phyloP scores from a whole-genome alignment of 2,888 invertebrate genomes.

The Cataglyphis livida region DNA sequence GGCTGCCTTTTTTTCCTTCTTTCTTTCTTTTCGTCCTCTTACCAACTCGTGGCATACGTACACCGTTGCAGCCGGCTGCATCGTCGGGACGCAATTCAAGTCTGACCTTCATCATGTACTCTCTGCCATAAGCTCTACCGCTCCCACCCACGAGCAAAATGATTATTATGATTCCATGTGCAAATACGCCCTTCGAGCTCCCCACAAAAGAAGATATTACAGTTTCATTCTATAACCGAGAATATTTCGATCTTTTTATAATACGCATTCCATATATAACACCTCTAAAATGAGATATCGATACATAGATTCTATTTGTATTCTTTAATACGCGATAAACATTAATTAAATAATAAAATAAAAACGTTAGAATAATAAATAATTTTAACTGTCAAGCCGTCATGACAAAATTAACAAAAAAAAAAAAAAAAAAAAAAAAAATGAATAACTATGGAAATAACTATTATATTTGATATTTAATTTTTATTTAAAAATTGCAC shows the following conservation, averaged over 20 bases:
- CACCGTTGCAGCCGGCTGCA: slow-evolving; percentile 64
- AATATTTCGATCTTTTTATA: neutral
- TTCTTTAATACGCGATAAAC: neutral
- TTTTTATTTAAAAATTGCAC: neutral
- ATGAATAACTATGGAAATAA: neutral
- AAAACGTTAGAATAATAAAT: neutral
- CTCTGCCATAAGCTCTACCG: slow-evolving; percentile 65
- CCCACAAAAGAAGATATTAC: neutral
- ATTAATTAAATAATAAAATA: neutral
- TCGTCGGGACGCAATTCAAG: slow-evolving; percentile 71
- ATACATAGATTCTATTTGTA: neutral
- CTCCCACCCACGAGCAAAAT: slow-evolving; percentile 72
- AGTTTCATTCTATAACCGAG: neutral
- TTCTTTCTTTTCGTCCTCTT: slow-evolving; percentile 45
- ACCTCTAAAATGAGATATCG: neutral
- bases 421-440: too few relatives aligned
- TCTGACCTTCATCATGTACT: slow-evolving; percentile 79
- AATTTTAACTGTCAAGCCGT: neutral
- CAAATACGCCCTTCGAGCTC: slow-evolving; percentile 60
- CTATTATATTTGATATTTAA: neutral
- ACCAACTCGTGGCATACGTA: slow-evolving; percentile 7
- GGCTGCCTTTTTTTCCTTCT: slow-evolving; percentile 30
- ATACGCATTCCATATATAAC: neutral
- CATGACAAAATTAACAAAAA: neutral
- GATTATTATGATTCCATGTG: slow-evolving; percentile 65